A percentile compares a stretch with the other conserved stretches of the same genome.
These are phyloP conservation scores for Euschistus heros DNA, from an alignment of 1,140 invertebrate genomes.

Conservation along the genomic window DNA sequence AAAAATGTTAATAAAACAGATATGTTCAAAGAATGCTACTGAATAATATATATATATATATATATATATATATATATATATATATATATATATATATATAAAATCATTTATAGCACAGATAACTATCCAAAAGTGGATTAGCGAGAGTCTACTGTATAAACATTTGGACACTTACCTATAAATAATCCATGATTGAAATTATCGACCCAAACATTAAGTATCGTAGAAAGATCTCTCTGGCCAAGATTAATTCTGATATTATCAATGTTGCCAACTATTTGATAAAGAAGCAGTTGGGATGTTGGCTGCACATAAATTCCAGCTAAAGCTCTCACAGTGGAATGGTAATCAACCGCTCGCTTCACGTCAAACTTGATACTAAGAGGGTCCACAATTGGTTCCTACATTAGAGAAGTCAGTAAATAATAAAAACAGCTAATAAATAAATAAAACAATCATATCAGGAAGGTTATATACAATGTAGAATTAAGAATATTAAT, in stretches of 20 bases:
- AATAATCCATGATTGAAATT: slow-evolving; percentile 44
- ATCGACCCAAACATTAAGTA: slow-evolving; percentile 57
- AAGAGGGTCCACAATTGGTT: slow-evolving; percentile 64
- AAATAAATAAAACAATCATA: background rate
- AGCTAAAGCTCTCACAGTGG: slow-evolving; percentile 22
- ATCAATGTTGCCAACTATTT: slow-evolving; percentile 56
- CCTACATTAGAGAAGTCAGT: slow-evolving; percentile 37
- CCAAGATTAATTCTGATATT: slow-evolving; percentile 54
- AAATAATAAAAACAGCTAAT: no score
- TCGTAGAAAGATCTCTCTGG: slow-evolving; percentile 56
- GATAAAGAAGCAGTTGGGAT: slow-evolving; percentile 42
- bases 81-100: no score
- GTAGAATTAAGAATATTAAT: background rate
- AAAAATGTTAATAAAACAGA: no score
- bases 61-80: no score
- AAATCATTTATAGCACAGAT: no score
- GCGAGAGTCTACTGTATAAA: no score
- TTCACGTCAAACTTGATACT: slow-evolving; percentile 62
- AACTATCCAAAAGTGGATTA: no score
- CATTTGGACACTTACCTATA: slow-evolving; percentile 29
- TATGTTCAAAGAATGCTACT: no score
- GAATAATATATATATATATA: no score
- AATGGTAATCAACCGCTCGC: slow-evolving; percentile 43
- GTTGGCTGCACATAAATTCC: slow-evolving; percentile 25
- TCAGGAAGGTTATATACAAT: background rate